These are phyloP conservation scores for Pocillopora damicornis DNA, from an alignment of 64 coral and sea anemone species.

Conservation along the genomic window DNA sequence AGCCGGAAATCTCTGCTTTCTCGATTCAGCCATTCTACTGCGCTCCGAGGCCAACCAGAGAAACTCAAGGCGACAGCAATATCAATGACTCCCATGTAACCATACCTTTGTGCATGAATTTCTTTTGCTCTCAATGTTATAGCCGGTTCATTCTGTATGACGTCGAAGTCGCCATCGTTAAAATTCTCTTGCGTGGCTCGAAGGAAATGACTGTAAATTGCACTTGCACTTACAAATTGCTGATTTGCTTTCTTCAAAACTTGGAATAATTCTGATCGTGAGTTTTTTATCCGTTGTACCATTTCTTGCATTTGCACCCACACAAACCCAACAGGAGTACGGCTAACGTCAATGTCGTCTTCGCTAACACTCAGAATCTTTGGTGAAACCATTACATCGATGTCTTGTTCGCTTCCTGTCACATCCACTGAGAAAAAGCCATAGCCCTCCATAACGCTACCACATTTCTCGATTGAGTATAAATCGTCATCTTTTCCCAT, in stretches of 20 bases:
- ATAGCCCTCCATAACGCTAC: slow-evolving; percentile 25
- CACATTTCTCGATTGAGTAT: slow-evolving; percentile 13
- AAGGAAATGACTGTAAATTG: slow-evolving; percentile 5
- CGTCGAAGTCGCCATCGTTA: neutral
- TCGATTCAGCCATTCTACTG: slow-evolving; percentile 21
- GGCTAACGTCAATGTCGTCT: slow-evolving; percentile 2
- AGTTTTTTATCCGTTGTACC: neutral
- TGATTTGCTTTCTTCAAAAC: neutral
- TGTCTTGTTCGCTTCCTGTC: slow-evolving; percentile 33
- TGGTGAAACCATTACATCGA: slow-evolving; percentile 26
- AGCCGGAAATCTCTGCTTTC: neutral
- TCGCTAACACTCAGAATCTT: neutral
- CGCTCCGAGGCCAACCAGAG: neutral
- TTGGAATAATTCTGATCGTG: neutral
- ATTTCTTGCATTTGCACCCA: neutral
- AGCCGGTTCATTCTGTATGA: slow-evolving; percentile 15
- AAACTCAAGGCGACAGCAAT: neutral
- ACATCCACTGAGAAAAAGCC: slow-evolving; percentile 28
- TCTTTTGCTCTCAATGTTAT: slow-evolving; percentile 19
- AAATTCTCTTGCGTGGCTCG: neutral
- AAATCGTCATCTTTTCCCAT: slow-evolving; percentile 18
- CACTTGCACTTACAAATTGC: slow-evolving; percentile 9
- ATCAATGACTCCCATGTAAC: slow-evolving; percentile 19
- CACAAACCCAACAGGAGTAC: slow-evolving; percentile 22
- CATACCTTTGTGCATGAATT: neutral